These are phyloP conservation scores for Hypomesus transpacificus DNA, from an alignment of 2,113 vertebrate genomes.

Conservation along the genomic window DNA sequence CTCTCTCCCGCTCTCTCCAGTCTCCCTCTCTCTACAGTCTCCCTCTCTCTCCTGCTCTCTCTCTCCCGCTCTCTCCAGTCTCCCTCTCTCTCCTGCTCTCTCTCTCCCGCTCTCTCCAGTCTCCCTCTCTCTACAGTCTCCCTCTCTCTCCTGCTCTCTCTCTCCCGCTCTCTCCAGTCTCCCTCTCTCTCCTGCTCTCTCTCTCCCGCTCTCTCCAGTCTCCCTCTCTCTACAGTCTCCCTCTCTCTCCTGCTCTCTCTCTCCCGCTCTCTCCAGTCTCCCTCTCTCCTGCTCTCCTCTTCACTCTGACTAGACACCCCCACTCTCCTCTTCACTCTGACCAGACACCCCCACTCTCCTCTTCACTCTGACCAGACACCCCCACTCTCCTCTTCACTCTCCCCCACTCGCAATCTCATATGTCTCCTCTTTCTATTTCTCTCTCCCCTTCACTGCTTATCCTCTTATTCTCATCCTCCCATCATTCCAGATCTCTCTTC, in stretches of 20 bases:
- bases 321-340: neutral
- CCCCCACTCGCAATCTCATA: constrained; percentile 10
- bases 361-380: too few species aligned
- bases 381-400: constrained; percentile 5
- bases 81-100: too few species aligned
- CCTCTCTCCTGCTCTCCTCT: neutral
- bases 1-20: constrained; percentile 13
- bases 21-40: too few species aligned
- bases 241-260: constrained; percentile 3
- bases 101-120: neutral
- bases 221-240: constrained; percentile 6
- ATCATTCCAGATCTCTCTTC: neutral
- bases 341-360: too few species aligned
- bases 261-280: neutral
- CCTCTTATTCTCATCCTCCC: neutral
- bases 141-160: too few species aligned
- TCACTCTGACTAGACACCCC: neutral
- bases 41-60: too few species aligned
- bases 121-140: too few species aligned
- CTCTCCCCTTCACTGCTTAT: neutral
- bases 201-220: too few species aligned
- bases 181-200: too few species aligned
- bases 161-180: constrained; percentile 3
- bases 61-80: too few species aligned
- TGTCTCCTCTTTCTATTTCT: constrained; percentile 7